Conservation (phyloP, 1,140 invertebrate species). For the Delia radicum region DNA sequence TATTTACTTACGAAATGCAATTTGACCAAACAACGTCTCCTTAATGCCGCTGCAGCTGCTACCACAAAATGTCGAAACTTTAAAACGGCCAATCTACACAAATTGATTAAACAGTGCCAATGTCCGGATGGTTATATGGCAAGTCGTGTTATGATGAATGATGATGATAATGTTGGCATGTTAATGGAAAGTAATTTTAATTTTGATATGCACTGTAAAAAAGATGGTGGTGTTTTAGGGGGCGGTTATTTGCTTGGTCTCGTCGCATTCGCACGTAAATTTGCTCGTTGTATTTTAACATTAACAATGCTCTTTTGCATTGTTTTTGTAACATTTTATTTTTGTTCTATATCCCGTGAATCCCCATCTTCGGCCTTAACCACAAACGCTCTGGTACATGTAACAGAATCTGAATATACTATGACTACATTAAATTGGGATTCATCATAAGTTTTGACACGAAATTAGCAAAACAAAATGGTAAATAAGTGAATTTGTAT, state of each 20-base stretch:
- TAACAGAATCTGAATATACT: constrained; percentile 1
- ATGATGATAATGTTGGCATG: background rate
- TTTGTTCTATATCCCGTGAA: constrained; percentile 24
- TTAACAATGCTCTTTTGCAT: constrained; percentile 46
- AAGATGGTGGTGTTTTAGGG: constrained; percentile 46
- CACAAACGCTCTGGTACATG: background rate
- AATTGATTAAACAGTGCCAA: background rate
- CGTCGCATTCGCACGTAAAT: constrained; percentile 50
- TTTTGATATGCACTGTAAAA: constrained; percentile 3
- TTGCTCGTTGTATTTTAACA: constrained; percentile 46
- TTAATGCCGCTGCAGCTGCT: constrained; percentile 20
- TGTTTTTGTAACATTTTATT: constrained; percentile 33
- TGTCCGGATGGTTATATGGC: constrained; percentile 18
- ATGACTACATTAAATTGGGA: constrained; percentile 1
- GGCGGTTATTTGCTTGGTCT: constrained; percentile 48
- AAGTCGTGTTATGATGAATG: constrained; percentile 5
- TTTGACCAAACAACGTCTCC: constrained; percentile 42
- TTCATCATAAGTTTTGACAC: background rate
- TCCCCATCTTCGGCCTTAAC: constrained; percentile 9
- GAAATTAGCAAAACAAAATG: background rate
- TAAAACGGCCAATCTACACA: background rate
- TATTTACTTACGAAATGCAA: constrained; percentile 53
- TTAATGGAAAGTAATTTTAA: constrained; percentile 14
- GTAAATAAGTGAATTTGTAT: background rate
- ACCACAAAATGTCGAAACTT: constrained; percentile 14